Evolutionary conservation across 2,113 vertebrate species (phyloP), one percentile per base, ranked within the genome.

Genomic region (Onychostoma macrolepis): DNA sequence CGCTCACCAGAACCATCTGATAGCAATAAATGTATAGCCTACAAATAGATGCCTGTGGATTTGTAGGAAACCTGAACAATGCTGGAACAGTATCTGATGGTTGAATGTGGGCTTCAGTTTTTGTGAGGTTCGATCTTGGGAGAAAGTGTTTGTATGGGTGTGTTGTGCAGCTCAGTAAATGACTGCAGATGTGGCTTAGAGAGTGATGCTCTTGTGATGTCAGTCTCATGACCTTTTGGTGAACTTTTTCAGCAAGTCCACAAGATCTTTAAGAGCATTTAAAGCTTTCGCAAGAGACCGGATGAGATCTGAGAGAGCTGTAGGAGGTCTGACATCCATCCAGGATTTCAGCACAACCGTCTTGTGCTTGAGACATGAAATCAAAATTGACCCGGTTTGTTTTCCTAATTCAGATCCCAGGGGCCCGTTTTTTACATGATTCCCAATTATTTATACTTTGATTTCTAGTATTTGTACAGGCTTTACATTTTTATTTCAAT

Each of bases 1-100:
- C 45, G 6, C 56, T 79, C 26, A 10, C 83, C 33, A 81, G 36
- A 69, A 41, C 21, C 83, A 78, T 88, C 50, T 81, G 79, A 81
- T 45, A 81, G 36, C 58, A 75, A 50, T 76, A 50, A 82, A 43
- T 24, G 9, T 43, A 67, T 48, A 53, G 30, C 43, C 69, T 78
- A 28, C 76, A 88, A 76, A 63, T 81, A 84, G n/a, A 71, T 24
- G 8, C 26, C 36, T 41, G 8, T 43, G 45, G n/a, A 41, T 89
- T 33, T 67, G 21, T 7, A 65, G 58, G 24, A 81, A 81, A 81
- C 12, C 10, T 58, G 24, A 65, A 81, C 79, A 81, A 81, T 80
- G 79, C 33, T 63, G 53, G 21, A 80, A 80, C 53, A 26, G 30
- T 63, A 61, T 63, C 53, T 80, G 79, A 19, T 41, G 56, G 24